Conservation (phyloP, 2,797 vertebrate genomes). For the Bradypus variegatus region DNA sequence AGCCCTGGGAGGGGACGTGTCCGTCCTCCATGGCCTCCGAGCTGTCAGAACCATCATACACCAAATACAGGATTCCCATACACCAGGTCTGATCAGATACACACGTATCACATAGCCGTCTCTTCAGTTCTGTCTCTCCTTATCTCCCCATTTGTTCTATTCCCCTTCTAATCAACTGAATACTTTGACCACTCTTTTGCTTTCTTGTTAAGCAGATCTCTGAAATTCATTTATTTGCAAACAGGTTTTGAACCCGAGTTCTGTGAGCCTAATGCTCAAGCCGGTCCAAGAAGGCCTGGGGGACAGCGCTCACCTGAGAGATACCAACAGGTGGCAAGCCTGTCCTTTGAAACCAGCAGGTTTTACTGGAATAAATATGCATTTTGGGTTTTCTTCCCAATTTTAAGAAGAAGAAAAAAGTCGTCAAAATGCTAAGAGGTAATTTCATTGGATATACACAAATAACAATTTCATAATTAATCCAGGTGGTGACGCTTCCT, state of each 20-base stretch:
- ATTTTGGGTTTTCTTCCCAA: neutral
- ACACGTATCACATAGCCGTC: neutral
- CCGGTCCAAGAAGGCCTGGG: neutral
- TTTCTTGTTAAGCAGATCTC: constrained; percentile 38
- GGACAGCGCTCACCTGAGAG: neutral
- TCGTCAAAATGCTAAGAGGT: neutral
- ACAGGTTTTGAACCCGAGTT: constrained; percentile 24
- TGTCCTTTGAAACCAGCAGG: neutral
- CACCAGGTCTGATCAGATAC: neutral
- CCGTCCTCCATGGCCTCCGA: accelerated
- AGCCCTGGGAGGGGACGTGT: accelerated
- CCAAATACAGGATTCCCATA: too few species aligned
- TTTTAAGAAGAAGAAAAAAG: neutral
- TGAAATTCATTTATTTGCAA: constrained; percentile 37
- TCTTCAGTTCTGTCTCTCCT: neutral
- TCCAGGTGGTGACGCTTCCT: too few species aligned
- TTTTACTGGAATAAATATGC: constrained; percentile 20
- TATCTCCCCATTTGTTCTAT: neutral
- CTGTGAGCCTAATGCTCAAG: neutral
- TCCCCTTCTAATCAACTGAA: constrained; percentile 25
- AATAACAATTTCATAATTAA: constrained; percentile 31
- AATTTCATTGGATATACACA: neutral
- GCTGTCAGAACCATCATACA: too few species aligned
- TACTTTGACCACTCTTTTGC: constrained; percentile 48
- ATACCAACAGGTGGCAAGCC: neutral